These are phyloP conservation scores for Leptobrachium leishanense DNA, from an alignment of 2,113 vertebrate species.

Conservation along the genomic window DNA sequence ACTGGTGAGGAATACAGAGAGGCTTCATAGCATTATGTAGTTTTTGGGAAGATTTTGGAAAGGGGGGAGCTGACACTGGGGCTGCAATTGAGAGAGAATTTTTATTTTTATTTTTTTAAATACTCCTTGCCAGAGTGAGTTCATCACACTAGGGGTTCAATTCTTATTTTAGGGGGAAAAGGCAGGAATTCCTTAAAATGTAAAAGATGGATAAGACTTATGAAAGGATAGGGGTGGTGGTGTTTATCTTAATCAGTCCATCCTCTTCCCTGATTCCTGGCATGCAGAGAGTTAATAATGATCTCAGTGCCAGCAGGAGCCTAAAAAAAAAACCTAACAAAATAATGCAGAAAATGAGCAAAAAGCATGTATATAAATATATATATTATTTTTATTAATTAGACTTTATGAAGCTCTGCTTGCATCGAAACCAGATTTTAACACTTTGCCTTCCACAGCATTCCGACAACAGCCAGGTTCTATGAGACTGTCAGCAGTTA, in stretches of 20 bases:
- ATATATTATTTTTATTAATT: too few relatives aligned
- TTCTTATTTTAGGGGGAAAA: background rate
- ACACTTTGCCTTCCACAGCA: background rate
- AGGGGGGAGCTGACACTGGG: constrained; percentile 33
- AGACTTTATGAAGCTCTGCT: background rate
- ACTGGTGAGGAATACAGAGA: constrained; percentile 8
- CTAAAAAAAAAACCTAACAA: too few relatives aligned
- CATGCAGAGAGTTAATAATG: too few relatives aligned
- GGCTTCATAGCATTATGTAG: constrained; percentile 15
- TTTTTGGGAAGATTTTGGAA: background rate
- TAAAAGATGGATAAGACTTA: too few relatives aligned
- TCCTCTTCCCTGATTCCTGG: too few relatives aligned
- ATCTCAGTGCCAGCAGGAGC: too few relatives aligned
- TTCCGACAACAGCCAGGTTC: background rate
- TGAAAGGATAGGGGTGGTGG: too few relatives aligned
- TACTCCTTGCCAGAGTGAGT: background rate
- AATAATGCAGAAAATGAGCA: too few relatives aligned
- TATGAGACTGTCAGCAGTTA: background rate
- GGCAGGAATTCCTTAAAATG: too few relatives aligned
- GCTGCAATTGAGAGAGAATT: background rate
- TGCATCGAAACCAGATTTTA: background rate
- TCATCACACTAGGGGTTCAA: background rate
- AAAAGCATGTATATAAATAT: too few relatives aligned
- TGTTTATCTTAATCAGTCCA: too few relatives aligned
- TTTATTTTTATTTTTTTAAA: background rate